phyloP scores from a whole-genome alignment of 1,140 invertebrate species.

The Samia ricini region DNA sequence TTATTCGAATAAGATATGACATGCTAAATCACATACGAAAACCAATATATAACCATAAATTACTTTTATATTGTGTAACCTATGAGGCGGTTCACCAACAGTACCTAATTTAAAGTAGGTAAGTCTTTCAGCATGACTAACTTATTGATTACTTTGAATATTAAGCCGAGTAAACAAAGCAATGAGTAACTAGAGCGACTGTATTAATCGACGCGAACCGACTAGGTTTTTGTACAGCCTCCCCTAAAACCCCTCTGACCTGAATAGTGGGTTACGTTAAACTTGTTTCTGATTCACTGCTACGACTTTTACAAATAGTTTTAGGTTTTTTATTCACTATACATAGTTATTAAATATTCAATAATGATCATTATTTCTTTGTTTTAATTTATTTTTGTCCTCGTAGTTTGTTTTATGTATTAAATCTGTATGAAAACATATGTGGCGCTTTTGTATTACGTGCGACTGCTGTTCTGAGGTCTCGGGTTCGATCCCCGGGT shows the following conservation, averaged over 20 bases:
- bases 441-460: too few relatives aligned
- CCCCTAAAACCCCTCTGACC: background rate
- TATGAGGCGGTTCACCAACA: background rate
- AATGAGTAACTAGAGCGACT: background rate
- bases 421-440: too few relatives aligned
- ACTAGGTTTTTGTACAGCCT: background rate
- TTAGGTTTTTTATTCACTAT: background rate
- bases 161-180: background rate
- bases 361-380: too few relatives aligned
- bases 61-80: too few relatives aligned
- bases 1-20: too few relatives aligned
- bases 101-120: background rate
- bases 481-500: too few relatives aligned
- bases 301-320: background rate
- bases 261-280: background rate
- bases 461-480: too few relatives aligned
- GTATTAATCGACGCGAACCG: background rate
- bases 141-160: background rate
- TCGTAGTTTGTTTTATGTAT: too few relatives aligned
- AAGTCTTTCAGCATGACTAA: background rate
- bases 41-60: too few relatives aligned
- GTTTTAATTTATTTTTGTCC: too few relatives aligned
- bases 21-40: too few relatives aligned
- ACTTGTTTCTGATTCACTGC: background rate
- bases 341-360: too few relatives aligned